These are phyloP conservation scores for Micoletzkya japonica DNA, from an alignment of 2,888 invertebrate species.

Conservation along the genomic window DNA sequence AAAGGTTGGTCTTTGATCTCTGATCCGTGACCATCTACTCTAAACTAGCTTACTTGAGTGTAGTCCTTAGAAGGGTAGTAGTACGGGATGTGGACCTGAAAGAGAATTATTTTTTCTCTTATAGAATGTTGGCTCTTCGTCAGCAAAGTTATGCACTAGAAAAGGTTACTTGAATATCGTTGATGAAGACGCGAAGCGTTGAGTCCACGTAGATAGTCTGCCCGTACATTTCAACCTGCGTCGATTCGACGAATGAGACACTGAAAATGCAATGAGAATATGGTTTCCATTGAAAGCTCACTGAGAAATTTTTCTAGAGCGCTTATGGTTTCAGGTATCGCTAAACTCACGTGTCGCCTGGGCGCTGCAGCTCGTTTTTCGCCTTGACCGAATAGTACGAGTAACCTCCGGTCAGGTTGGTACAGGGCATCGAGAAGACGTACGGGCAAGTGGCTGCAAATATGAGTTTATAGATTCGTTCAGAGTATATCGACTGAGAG, in stretches of 20 bases:
- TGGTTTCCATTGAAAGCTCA: background rate
- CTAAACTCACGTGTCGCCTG: conserved; percentile 26
- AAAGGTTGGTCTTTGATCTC: conserved; percentile 1
- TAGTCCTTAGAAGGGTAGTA: conserved; percentile 43
- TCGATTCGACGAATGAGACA: conserved; percentile 44
- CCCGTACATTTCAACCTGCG: conserved; percentile 47
- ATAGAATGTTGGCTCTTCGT: background rate
- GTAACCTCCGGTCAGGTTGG: conserved; percentile 32
- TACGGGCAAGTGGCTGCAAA: conserved; percentile 60
- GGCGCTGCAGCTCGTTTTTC: conserved; percentile 37
- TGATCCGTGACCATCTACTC: background rate
- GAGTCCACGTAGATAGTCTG: conserved; percentile 44
- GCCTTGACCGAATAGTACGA: conserved; percentile 43
- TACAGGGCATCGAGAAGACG: conserved; percentile 51
- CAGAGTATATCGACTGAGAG: conserved; percentile 35
- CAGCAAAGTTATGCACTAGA: background rate
- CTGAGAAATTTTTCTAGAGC: background rate
- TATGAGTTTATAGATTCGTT: conserved; percentile 52
- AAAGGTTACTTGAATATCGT: conserved; percentile 31
- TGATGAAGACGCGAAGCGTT: conserved; percentile 37
- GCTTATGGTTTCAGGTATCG: background rate
- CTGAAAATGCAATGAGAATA: conserved; percentile 29
- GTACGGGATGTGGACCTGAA: conserved; percentile 43
- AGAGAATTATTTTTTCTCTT: background rate
- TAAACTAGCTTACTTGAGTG: conserved; percentile 3